Evolutionary conservation across 2,797 vertebrate species (phyloP), one percentile per base, ranked within the genome.

Genomic region (Acanthopagrus latus): DNA sequence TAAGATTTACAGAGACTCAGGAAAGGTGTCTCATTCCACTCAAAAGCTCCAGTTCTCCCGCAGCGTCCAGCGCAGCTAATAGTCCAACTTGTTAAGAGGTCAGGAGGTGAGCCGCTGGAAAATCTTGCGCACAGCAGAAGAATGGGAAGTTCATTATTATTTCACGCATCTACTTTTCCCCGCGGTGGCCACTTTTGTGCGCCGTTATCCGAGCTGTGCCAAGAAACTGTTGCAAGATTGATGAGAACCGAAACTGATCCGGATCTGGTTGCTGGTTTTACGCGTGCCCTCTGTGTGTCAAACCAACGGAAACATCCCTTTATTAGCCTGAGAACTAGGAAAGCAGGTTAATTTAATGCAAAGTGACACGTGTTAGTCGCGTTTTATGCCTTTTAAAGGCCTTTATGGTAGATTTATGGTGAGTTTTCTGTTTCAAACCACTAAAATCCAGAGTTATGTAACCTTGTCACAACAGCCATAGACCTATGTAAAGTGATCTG

Each of bases 41-140:
- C 21, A 25, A 74, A 74, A 59, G 63, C 55, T 86, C 12, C 12
- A 43, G 16, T 71, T 71, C 54, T 68, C 1, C 29, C 16, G 33
- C 73, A 14, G 56, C 11, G 13, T 70, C 64, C 73, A 65, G 62
- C 10, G 6, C 76, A 46, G 25, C 60, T 83, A 86, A 82, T 82
- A 25, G 86, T 64, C 64, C 71, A 66, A 78, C 79, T 83, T 83
- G 86, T 92, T 83, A 58, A 74, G 51, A 81, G 94, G 93, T 94
- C 92, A 94, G 16, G 27, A 82, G 89, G 91, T 89, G 86, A 92
- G 76, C 81, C 64, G 41, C 82, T 93, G 95, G 95, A 96, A 96
- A 96, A 95, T 93, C 84, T 94, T 95, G 89, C 90, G 77, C 82
- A 71, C 66, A 74, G 50, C 21, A 76, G 77, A 90, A 94, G 94